Conservation (phyloP, 2,113 vertebrate genomes). For the Hepsetus odoe region DNA sequence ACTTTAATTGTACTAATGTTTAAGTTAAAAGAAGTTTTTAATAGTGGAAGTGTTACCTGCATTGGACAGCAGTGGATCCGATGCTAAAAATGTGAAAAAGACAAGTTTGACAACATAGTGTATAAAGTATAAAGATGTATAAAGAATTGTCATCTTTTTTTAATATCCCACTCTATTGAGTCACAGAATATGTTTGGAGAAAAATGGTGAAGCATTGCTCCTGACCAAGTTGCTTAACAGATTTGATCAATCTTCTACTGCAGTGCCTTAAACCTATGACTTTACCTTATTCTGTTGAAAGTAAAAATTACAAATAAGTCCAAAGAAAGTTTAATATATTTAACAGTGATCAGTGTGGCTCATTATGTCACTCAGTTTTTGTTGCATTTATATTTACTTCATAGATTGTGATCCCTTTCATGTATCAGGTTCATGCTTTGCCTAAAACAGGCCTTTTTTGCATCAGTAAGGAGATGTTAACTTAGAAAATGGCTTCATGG, state of each 20-base stretch:
- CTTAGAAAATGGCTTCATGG: too few relatives aligned
- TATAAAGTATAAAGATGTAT: neutral
- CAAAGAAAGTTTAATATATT: too few relatives aligned
- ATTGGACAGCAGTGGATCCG: slow-evolving; percentile 60
- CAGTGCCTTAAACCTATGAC: too few relatives aligned
- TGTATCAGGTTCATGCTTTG: neutral
- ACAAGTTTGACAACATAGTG: neutral
- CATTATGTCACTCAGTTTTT: too few relatives aligned
- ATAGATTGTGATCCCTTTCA: neutral
- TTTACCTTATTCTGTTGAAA: too few relatives aligned
- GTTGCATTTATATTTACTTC: neutral
- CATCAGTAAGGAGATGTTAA: too few relatives aligned
- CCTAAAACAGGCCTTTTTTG: too few relatives aligned
- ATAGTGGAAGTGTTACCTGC: slow-evolving; percentile 60
- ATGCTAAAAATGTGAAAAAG: slow-evolving; percentile 49
- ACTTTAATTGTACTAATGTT: too few relatives aligned
- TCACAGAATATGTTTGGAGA: neutral
- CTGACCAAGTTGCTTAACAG: neutral
- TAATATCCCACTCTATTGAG: neutral
- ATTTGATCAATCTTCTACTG: neutral
- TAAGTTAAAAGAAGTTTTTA: neutral
- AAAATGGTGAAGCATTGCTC: neutral
- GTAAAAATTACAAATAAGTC: too few relatives aligned
- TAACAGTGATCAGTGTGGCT: too few relatives aligned
- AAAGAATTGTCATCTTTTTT: neutral